Conservation (phyloP, 2,888 invertebrate species). For the Gerris lacustris region DNA sequence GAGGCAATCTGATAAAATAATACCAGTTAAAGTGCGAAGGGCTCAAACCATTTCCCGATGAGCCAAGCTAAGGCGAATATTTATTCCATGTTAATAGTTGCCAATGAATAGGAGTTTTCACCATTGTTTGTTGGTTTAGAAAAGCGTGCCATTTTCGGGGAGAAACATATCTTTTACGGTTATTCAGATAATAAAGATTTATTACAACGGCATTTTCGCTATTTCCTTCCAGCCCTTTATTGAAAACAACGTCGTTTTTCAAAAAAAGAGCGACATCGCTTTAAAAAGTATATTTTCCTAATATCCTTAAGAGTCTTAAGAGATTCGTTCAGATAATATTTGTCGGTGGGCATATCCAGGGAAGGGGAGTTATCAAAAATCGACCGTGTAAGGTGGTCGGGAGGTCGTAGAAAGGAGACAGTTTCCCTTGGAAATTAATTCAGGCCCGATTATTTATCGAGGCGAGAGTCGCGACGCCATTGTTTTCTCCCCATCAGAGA, state of each 20-base stretch:
- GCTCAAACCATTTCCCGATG: no score
- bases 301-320: neutral
- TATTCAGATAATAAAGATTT: slow-evolving; percentile 1
- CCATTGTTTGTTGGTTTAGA: no score
- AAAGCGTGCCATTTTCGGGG: no score
- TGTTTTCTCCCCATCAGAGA: slow-evolving; percentile 21
- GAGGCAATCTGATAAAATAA: no score
- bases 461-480: slow-evolving; percentile 19
- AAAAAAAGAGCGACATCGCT: neutral
- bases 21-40: no score
- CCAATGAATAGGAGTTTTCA: no score
- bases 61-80: no score
- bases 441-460: slow-evolving; percentile 25
- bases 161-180: neutral
- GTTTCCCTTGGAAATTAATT: slow-evolving; percentile 22
- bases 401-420: slow-evolving; percentile 1
- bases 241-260: neutral
- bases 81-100: no score
- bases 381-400: neutral
- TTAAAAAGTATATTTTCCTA: neutral
- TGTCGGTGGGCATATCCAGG: neutral
- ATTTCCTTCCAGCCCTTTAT: neutral
- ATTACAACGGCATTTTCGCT: neutral
- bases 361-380: neutral
- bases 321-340: neutral